A percentile compares a stretch with the other conserved stretches of the same genome.
Evolutionary conservation across 2,888 invertebrate genomes (phyloP).

Genomic region (Urechis unicinctus): DNA sequence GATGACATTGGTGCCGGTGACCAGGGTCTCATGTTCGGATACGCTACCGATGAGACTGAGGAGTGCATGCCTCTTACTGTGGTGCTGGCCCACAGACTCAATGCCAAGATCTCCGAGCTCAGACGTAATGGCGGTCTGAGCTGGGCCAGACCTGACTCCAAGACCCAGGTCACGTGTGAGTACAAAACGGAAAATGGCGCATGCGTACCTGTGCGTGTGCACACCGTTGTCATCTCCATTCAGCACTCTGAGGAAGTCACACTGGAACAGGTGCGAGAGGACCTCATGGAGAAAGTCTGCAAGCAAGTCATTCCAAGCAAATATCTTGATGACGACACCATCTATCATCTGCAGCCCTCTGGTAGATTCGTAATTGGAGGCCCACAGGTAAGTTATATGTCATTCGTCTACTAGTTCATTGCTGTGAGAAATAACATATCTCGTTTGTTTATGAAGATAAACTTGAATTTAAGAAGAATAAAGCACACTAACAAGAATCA

Average conservation of each 20-base stretch:
- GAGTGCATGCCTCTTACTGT: constrained; percentile 52
- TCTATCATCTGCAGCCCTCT: constrained; percentile 77
- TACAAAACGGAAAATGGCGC: constrained; percentile 88
- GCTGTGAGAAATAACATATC: too few relatives aligned
- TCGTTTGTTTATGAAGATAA: too few relatives aligned
- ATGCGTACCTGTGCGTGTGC: constrained; percentile 89
- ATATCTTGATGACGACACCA: constrained; percentile 85
- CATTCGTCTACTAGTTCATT: too few relatives aligned
- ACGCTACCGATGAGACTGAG: constrained; percentile 52
- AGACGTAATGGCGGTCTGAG: constrained; percentile 40
- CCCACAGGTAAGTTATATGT: constrained; percentile 68
- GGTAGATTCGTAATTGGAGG: constrained; percentile 91
- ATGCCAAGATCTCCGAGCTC: constrained; percentile 46
- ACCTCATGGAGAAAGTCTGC: constrained; percentile 83
- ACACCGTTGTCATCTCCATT: constrained; percentile 95
- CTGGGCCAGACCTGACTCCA: constrained; percentile 50
- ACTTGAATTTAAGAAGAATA: too few relatives aligned
- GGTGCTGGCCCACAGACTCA: constrained; percentile 48
- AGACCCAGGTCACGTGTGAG: constrained; percentile 77
- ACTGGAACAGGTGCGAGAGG: constrained; percentile 73
- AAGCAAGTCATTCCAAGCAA: constrained; percentile 84
- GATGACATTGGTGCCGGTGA: constrained; percentile 51
- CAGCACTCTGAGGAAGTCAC: constrained; percentile 92
- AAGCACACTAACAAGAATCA: too few relatives aligned
- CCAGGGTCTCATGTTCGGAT: constrained; percentile 52